Evolutionary conservation across 2,797 vertebrate genomes (phyloP).

Genomic region (Eulemur mongoz): DNA sequence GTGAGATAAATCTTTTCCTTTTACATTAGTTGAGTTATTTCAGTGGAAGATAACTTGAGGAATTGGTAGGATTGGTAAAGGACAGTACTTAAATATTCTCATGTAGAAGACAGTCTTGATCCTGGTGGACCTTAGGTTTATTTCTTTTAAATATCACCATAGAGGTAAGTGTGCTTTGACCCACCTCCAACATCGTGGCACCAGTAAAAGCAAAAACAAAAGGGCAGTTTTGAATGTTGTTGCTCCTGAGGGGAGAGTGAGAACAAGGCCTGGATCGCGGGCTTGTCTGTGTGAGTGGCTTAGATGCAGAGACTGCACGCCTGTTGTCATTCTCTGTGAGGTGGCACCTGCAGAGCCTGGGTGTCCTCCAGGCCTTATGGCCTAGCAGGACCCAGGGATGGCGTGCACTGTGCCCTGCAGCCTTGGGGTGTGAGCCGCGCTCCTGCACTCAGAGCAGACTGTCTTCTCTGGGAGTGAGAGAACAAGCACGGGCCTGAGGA

Average conservation of each 20-base stretch:
- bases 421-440: fast-evolving
- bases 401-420: background rate
- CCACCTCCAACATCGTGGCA: background rate
- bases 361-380: background rate
- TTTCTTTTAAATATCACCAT: background rate
- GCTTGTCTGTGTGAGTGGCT: background rate
- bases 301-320: background rate
- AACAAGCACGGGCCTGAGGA: no score
- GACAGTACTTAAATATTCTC: background rate
- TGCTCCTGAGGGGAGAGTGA: background rate
- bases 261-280: background rate
- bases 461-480: background rate
- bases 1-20: background rate
- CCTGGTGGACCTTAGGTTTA: background rate
- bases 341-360: background rate
- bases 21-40: background rate
- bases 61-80: background rate
- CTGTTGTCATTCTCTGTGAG: background rate
- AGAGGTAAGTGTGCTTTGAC: background rate
- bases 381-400: background rate
- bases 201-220: background rate
- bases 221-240: background rate
- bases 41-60: background rate
- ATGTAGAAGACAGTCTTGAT: background rate
- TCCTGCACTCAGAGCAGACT: background rate